Evolutionary conservation across 2,888 invertebrate species (phyloP).

Genomic region (Ormyrus thymus): DNA sequence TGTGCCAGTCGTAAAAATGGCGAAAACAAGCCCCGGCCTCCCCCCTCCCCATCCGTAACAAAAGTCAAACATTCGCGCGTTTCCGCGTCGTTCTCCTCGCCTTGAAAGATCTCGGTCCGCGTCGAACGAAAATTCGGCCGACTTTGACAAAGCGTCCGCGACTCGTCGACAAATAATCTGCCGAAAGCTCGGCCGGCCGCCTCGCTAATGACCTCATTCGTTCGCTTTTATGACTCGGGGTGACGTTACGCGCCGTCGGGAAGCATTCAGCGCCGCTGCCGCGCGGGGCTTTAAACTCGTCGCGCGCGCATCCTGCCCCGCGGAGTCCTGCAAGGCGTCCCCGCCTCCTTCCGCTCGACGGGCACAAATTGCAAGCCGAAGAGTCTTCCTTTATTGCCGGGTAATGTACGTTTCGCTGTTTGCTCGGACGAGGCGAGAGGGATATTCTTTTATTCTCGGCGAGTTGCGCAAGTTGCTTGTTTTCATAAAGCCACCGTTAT

Average conservation of each 20-base stretch:
- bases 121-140: constrained; percentile 63
- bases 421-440: too few species aligned
- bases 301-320: not conserved
- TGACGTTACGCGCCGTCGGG: not conserved
- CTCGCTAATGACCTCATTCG: constrained; percentile 74
- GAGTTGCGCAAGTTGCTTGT: too few species aligned
- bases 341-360: constrained; percentile 21
- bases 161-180: constrained; percentile 73
- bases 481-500: too few species aligned
- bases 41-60: not conserved
- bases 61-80: not conserved
- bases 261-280: not conserved
- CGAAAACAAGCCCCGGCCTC: too few species aligned
- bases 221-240: constrained; percentile 74
- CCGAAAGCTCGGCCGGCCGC: constrained; percentile 64
- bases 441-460: too few species aligned
- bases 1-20: too few species aligned
- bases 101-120: constrained; percentile 40
- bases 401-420: too few species aligned
- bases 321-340: not conserved
- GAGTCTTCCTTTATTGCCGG: too few species aligned
- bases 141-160: constrained; percentile 73
- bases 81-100: not conserved
- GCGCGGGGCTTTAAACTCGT: not conserved
- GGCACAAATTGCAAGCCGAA: too few species aligned